Evolutionary conservation across 1,140 invertebrate species (phyloP).

Genomic region (Ceratosolen solmsi): DNA sequence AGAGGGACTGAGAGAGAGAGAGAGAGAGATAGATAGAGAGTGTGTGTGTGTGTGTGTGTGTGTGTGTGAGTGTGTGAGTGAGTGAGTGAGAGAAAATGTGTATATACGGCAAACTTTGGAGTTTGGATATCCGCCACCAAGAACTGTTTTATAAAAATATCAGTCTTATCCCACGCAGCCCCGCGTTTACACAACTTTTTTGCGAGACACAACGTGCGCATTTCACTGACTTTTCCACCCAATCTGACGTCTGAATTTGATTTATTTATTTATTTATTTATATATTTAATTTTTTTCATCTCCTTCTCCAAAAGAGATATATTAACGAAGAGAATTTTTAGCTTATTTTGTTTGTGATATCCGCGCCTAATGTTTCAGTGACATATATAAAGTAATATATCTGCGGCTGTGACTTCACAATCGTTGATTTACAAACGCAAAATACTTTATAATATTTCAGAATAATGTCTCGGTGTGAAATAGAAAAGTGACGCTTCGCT

Average conservation of each 20-base stretch:
- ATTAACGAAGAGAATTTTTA: neutral
- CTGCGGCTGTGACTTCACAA: neutral
- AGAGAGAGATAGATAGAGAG: neutral
- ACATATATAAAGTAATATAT: neutral
- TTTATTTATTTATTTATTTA: too few species aligned
- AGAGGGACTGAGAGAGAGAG: neutral
- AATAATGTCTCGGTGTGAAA: neutral
- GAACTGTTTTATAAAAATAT: conserved; percentile 54
- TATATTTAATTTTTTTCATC: too few species aligned
- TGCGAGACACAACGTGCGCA: neutral
- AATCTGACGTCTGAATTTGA: neutral
- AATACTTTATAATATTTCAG: neutral
- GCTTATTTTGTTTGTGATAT: neutral
- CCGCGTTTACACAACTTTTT: conserved; percentile 22
- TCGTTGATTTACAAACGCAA: neutral
- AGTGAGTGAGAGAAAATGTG: neutral
- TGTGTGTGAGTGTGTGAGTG: neutral
- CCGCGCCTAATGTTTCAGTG: too few species aligned
- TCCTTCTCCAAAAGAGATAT: too few species aligned
- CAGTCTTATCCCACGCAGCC: conserved; percentile 53
- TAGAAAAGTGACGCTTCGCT: neutral
- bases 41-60: too few species aligned
- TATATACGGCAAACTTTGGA: neutral
- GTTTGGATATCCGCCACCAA: neutral
- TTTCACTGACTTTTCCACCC: neutral